A percentile compares a stretch with the other conserved stretches of the same genome.
phyloP scores from a whole-genome alignment of 2,797 vertebrate genomes.

The Margarornis squamiger region DNA sequence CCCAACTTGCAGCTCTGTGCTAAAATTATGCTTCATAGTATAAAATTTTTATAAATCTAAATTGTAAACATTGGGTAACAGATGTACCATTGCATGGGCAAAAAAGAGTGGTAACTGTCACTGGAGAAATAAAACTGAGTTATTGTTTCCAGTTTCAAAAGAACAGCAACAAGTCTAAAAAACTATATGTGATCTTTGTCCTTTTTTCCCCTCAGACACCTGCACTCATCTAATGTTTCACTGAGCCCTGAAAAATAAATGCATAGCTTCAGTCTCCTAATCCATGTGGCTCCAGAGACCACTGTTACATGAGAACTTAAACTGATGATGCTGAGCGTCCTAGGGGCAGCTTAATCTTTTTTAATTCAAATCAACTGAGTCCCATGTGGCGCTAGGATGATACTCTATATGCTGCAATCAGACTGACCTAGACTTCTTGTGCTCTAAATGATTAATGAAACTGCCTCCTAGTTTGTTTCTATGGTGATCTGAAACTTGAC shows the following conservation, averaged over 20 bases:
- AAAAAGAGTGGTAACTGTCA: constrained; percentile 83
- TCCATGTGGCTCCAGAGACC: constrained; percentile 96
- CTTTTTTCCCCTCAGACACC: constrained; percentile 89
- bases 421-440: constrained; percentile 98
- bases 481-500: constrained; percentile 97
- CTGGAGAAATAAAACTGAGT: constrained; percentile 88
- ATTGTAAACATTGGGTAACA: constrained; percentile 80
- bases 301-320: constrained; percentile 95
- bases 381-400: constrained; percentile 92
- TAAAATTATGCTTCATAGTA: constrained; percentile 38
- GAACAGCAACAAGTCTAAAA: constrained; percentile 84
- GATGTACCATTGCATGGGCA: constrained; percentile 82
- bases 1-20: constrained; percentile 11
- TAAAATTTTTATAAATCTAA: constrained; percentile 72
- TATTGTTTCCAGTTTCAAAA: constrained; percentile 90
- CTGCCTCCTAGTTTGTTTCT: constrained; percentile 97
- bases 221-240: constrained; percentile 97
- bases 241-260: constrained; percentile 96
- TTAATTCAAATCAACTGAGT: constrained; percentile 96
- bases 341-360: constrained; percentile 90
- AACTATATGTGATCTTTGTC: constrained; percentile 80
- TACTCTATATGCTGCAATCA: constrained; percentile 99
- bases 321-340: constrained; percentile 90
- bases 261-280: constrained; percentile 98
- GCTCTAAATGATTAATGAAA: constrained; percentile 99